These are phyloP conservation scores for Petrolisthes cinctipes DNA, from an alignment of 2,888 invertebrate genomes.

Conservation along the genomic window DNA sequence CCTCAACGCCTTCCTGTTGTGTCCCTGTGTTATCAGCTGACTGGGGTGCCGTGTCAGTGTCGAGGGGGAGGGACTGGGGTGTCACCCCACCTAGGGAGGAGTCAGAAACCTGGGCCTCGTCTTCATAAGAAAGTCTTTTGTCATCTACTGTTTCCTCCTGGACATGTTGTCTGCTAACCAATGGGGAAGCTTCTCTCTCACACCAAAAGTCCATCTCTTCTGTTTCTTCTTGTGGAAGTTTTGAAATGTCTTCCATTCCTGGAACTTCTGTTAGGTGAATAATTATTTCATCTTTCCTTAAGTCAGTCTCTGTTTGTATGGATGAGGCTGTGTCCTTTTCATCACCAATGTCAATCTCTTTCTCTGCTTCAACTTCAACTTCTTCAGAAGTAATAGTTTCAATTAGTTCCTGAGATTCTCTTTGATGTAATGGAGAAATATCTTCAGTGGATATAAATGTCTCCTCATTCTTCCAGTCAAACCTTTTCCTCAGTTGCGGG, in stretches of 20 bases:
- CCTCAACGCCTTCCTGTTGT: slow-evolving; percentile 18
- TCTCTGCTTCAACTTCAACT: neutral
- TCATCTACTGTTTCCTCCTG: no score
- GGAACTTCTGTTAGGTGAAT: no score
- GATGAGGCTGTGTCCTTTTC: no score
- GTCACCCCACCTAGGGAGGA: neutral
- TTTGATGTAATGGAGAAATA: no score
- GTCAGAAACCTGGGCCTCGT: no score
- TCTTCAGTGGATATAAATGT: no score
- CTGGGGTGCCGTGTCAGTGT: neutral
- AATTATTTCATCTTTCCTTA: no score
- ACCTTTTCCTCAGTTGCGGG: neutral
- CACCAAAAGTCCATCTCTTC: slow-evolving; percentile 46
- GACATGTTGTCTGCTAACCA: no score
- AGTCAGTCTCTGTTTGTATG: no score
- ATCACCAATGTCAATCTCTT: no score
- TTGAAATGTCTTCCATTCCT: neutral
- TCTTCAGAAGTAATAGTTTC: neutral
- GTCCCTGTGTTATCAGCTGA: slow-evolving; percentile 7
- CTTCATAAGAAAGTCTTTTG: no score
- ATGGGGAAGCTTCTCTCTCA: slow-evolving; percentile 31
- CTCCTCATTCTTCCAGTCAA: neutral
- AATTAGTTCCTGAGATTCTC: no score
- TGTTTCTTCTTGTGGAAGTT: slow-evolving; percentile 7
- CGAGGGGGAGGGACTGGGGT: slow-evolving; percentile 5